Evolutionary conservation across 2,888 invertebrate genomes (phyloP), one percentile per base, ranked within the genome.

Genomic region (Drosophila antonietae): DNA sequence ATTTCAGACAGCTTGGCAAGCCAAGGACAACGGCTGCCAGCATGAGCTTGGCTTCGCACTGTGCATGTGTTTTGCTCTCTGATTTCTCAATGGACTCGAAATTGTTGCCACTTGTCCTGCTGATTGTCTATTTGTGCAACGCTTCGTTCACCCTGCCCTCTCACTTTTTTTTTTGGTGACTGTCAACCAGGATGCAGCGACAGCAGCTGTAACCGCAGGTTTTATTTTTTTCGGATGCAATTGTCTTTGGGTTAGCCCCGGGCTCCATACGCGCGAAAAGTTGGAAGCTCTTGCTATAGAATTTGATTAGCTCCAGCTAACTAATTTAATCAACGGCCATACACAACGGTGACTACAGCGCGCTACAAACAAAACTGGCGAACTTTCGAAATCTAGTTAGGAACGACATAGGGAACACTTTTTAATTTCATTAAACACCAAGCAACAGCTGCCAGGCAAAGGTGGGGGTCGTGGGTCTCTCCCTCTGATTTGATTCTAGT

Each of bases 11-110:
- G 52, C 46, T 39, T 57, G 57, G 58, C 53, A 74, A 61, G 35
- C 60, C 56, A 59, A 44, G 44, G 57, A 53, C 41, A 60, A 33
- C 33, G 51, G 78, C 72, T 72, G 43, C 61, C 64, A 62, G 58
- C 61, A 75, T 67, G 51, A 59, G 47, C 31, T 39, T 10, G 59
- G 59, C 49, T n/a, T 31, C 43, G 39, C 44, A 33, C 23, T 69
- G 37, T 56, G 53, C 72, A 66, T 55, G 58, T 72, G 61, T 70
- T 68, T 66, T 66, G 75, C 33, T 72, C 61, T 68, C 81, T 85
- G 79, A 83, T 85, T 83, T 83, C 83, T 85, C 83, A 85, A 81
- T 79, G 85, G 86, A 80, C 67, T 80, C 68, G 61, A 74, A 81
- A 78, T 75, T 73, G 69, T 78, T 82, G 75, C 66, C 78, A 82